phyloP scores from a whole-genome alignment of 2,797 vertebrate genomes.

The Craterocephalus amniculus region DNA sequence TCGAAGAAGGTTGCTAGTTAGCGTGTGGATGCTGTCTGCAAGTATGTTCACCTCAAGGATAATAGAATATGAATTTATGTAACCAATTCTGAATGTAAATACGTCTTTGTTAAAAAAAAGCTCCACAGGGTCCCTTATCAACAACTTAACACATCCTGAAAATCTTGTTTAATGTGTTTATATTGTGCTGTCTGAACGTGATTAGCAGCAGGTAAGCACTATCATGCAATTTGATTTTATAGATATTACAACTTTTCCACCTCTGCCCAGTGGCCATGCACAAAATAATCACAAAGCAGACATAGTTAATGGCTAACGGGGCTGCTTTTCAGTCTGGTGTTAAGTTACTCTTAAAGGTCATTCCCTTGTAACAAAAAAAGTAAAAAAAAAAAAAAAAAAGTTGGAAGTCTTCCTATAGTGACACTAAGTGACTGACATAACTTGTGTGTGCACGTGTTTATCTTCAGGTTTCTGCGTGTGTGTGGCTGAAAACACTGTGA shows the following conservation, averaged over 20 bases:
- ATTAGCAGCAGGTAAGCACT: neutral
- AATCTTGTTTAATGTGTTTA: neutral
- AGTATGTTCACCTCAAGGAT: neutral
- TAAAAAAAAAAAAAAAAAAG: neutral
- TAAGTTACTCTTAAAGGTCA: conserved; percentile 21
- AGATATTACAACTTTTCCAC: neutral
- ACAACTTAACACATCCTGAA: conserved; percentile 20
- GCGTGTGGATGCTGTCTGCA: neutral
- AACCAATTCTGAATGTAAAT: conserved; percentile 44
- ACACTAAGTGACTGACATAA: conserved; percentile 28
- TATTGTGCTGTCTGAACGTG: neutral
- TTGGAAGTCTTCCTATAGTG: conserved; percentile 29
- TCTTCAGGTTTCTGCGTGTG: conserved; percentile 39
- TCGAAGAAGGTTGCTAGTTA: neutral
- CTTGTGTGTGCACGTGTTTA: conserved; percentile 29
- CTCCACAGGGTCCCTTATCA: conserved; percentile 38
- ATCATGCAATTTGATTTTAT: neutral
- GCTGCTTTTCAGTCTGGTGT: conserved; percentile 27
- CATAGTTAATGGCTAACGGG: neutral
- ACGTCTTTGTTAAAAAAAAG: conserved; percentile 8
- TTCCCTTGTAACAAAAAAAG: conserved; percentile 4
- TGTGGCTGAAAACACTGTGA: conserved; percentile 19
- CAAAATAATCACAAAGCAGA: conserved; percentile 9
- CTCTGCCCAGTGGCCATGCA: neutral
- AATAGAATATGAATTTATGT: conserved; percentile 3